phyloP scores from a whole-genome alignment of 2,797 vertebrate species.

The Borostomias antarcticus region DNA sequence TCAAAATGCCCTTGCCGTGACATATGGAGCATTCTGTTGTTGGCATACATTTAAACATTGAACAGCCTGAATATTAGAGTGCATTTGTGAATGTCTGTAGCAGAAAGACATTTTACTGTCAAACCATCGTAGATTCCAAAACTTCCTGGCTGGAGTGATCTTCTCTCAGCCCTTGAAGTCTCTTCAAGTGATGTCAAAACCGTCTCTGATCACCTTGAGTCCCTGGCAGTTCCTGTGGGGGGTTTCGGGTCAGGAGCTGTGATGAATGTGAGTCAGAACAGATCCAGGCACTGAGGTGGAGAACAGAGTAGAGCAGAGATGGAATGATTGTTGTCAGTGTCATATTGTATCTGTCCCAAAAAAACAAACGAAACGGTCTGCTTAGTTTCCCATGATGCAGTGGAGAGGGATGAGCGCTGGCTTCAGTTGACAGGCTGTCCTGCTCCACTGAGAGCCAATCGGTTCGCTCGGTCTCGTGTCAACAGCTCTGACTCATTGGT shows the following conservation, averaged over 20 bases:
- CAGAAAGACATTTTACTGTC: too few relatives aligned
- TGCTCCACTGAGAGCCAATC: too few relatives aligned
- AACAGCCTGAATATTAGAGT: too few relatives aligned
- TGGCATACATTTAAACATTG: too few relatives aligned
- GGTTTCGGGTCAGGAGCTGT: neutral
- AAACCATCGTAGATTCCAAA: too few relatives aligned
- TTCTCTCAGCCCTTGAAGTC: neutral
- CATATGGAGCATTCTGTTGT: too few relatives aligned
- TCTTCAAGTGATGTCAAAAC: neutral
- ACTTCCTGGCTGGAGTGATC: neutral
- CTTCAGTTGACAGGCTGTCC: too few relatives aligned
- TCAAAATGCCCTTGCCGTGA: too few relatives aligned
- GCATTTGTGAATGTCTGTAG: too few relatives aligned
- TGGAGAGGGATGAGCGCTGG: neutral
- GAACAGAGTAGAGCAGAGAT: neutral
- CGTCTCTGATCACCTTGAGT: slow-evolving; percentile 1
- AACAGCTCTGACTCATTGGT: too few relatives aligned
- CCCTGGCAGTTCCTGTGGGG: neutral
- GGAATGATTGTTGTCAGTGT: neutral
- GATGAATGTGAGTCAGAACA: slow-evolving; percentile 27
- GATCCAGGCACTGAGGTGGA: slow-evolving; percentile 16
- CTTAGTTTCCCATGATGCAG: neutral
- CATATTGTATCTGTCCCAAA: neutral
- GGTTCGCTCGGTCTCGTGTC: too few relatives aligned
- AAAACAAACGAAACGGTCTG: neutral